Evolutionary conservation across 2,797 vertebrate genomes (phyloP), one percentile per base, ranked within the genome.

Genomic region (Anableps anableps): DNA sequence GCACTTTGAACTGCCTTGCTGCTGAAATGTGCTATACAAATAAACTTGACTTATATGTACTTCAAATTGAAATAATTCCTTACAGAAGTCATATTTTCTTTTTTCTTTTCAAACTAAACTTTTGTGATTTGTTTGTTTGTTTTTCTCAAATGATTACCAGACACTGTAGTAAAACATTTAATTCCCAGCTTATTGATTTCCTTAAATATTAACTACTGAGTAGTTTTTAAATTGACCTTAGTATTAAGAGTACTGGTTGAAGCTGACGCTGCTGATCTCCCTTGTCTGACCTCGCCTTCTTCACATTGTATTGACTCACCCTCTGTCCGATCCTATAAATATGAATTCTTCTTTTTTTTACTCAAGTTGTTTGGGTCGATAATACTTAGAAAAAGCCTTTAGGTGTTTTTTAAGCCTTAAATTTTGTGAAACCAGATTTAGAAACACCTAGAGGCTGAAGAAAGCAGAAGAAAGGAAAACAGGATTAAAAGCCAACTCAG

Each of bases 401-500:
- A 62, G 34, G 43, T 50, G 43, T 31, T 83, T 71, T 77, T 60
- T 60, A 48, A 81, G 72, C 23, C 34, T 43, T 23, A 43, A 23
- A 74, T 71, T 70, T 76, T 17, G 17, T 55, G 48, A 58, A 29
- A 51, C 45, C 47, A 29, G 21, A 47, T 26, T 47, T 7, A 29
- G n/a, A 64, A 47, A 38, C 60, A 64, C 60, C 31, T 34, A 19
- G 51, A 74, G 45, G 31, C n/a, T 19, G 14, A 17, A 31, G 74
- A 19, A 34, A 34, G 10, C 23, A 47, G 21, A 34, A 23, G 5
- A 41, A 41, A 29, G 23, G 11, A 64, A 26, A 70, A 45, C 1
- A 41, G 41, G 62, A 77, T 74, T 78, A 81, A 80, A 78, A 74
- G 34, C 23, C 9, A 82, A 50, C 77, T 60, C 48, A 21, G 55